Percentiles rank a stretch among this genome's conserved stretches.
Conservation (phyloP, 1,140 invertebrate species). For the Phthorimaea operculella region DNA sequence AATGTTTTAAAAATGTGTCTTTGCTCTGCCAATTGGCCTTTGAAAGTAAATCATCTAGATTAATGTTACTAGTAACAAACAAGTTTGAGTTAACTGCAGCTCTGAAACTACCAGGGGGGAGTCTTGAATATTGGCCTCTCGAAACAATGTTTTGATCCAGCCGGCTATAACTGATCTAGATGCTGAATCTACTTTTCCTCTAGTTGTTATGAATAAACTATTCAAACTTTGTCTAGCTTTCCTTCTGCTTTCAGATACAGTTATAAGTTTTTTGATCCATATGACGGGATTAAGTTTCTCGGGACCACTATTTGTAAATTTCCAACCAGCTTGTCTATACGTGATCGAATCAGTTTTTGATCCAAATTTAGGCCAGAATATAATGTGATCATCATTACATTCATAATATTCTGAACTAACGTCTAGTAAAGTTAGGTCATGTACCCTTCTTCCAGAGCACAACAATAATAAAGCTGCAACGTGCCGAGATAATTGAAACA, state of each 20-base stretch:
- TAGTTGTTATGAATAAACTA: slow-evolving; percentile 11
- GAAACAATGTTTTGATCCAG: slow-evolving; percentile 23
- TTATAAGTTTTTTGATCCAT: slow-evolving; percentile 2
- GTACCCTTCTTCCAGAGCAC: slow-evolving; percentile 6
- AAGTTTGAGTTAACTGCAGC: slow-evolving; percentile 18
- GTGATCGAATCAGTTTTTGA: background rate
- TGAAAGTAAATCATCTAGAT: slow-evolving; percentile 12
- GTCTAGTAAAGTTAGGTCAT: slow-evolving; percentile 9
- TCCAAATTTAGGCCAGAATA: slow-evolving; percentile 1
- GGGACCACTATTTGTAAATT: background rate
- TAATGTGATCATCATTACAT: background rate
- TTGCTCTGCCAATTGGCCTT: slow-evolving; percentile 17
- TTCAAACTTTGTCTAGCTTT: background rate
- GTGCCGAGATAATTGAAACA: background rate
- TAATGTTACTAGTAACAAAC: slow-evolving; percentile 10
- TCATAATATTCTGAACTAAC: background rate
- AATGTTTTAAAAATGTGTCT: slow-evolving; percentile 18
- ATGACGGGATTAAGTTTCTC: background rate
- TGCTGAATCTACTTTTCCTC: slow-evolving; percentile 20
- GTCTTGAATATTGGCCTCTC: slow-evolving; percentile 12
- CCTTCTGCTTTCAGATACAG: background rate
- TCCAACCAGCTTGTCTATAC: slow-evolving; percentile 2
- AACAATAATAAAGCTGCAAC: slow-evolving; percentile 2
- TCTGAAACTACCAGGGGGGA: slow-evolving; percentile 22
- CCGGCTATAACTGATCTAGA: slow-evolving; percentile 27